phyloP scores from a whole-genome alignment of 2,888 invertebrate species.

The Eugnorisma glareosa region DNA sequence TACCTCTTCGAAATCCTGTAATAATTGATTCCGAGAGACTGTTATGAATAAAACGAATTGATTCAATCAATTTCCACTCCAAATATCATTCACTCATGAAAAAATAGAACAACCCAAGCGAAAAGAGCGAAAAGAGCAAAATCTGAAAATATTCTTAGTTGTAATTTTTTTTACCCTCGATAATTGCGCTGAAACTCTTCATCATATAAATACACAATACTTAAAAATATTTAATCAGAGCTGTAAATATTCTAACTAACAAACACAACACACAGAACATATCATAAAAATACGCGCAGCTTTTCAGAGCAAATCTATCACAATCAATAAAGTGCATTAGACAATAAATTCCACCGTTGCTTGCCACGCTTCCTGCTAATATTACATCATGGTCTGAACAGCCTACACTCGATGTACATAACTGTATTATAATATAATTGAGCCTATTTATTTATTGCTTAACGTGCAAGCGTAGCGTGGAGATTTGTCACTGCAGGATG shows the following conservation, averaged over 20 bases:
- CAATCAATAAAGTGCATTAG: conserved; percentile 41
- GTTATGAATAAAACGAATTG: not conserved
- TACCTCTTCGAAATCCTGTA: not conserved
- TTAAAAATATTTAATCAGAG: not conserved
- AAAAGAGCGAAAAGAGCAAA: too few species aligned
- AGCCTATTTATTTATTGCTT: conserved; percentile 65
- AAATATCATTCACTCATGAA: not conserved
- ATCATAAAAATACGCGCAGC: not conserved
- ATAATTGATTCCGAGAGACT: not conserved
- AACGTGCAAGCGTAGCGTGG: conserved; percentile 50
- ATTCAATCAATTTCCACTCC: not conserved
- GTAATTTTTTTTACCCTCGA: not conserved
- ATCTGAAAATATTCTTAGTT: not conserved
- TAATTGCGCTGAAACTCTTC: not conserved
- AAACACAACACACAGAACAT: conserved; percentile 1
- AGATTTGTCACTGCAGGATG: conserved; percentile 8
- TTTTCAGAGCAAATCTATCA: conserved; percentile 61
- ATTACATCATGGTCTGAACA: conserved; percentile 46
- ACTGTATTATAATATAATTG: conserved; percentile 68
- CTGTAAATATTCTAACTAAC: not conserved
- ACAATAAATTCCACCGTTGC: conserved; percentile 47
- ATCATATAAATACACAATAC: not conserved
- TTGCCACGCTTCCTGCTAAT: conserved; percentile 40
- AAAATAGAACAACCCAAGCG: not conserved
- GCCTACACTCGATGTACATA: conserved; percentile 53